Evolutionary conservation across 2,888 invertebrate species (phyloP), one percentile per base, ranked within the genome.

Genomic region (Peribatodes rhomboidaria): DNA sequence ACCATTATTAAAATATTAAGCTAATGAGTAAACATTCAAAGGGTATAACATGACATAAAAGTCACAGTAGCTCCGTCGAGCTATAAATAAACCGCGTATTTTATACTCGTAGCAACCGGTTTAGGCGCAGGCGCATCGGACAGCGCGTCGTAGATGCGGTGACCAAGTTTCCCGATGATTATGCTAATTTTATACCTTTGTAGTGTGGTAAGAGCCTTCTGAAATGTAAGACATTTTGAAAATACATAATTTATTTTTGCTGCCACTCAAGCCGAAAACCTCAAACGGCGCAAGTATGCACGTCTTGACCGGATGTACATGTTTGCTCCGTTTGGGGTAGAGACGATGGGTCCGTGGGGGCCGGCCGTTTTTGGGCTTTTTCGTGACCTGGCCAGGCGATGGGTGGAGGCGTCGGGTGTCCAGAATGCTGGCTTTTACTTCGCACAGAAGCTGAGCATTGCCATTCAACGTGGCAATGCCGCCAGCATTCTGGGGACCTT

Each of bases 41-140:
- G 10, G 27, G 37, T 27, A 35, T 52, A 44, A 60, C 42, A 39
- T 13, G 13, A 35, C 37, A 61, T 54, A 54, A 67, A 70, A 74
- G 65, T 66, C 60, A 42, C 68, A 65, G 61, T 68, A 27, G 58
- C 67, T 39, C 44, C 63, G 59, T 22, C 61, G 53, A 59, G 63
- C 61, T 70, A 72, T 77, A 74, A 74, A 77, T 76, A 71, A 74
- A 73, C 71, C 62, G 39, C 39, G 61, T 54, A 54, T 37, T 60
- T 61, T 68, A 74, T 61, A n/a, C n/a, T n/a, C n/a, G n/a, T n/a
- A 53, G 54, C 44, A 53, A 76, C 79, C 71, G 71, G 77, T 74
- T 75, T 62, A 50, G 63, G 52, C 75, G 64, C 61, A 54, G 56
- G 71, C 73, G 72, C 77, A 73, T 78, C 78, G 69, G 42, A 46